phyloP scores from a whole-genome alignment of 2,888 invertebrate genomes.

The Agriopis leucophaearia region DNA sequence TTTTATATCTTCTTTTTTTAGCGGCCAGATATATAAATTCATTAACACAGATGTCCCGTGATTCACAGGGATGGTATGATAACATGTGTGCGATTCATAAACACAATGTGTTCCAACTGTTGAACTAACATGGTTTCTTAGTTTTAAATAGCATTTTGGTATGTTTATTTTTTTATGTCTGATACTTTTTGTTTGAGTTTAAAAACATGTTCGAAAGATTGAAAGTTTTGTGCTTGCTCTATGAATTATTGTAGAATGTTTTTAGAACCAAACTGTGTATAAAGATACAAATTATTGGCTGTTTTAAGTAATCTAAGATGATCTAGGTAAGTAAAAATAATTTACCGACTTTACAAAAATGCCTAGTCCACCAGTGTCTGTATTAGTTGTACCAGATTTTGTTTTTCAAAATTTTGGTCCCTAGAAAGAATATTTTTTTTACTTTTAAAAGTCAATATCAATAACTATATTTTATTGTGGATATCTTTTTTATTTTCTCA shows the following conservation, averaged over 20 bases:
- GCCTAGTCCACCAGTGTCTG: background rate
- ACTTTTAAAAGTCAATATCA: background rate
- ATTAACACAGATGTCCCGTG: slow-evolving; percentile 62
- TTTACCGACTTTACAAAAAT: background rate
- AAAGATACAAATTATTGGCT: background rate
- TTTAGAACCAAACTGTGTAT: background rate
- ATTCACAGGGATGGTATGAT: slow-evolving; percentile 60
- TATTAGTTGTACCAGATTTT: background rate
- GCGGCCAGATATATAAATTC: slow-evolving; percentile 24
- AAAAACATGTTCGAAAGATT: slow-evolving; percentile 23
- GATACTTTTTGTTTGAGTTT: slow-evolving; percentile 31
- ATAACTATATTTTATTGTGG: background rate
- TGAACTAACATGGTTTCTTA: slow-evolving; percentile 42
- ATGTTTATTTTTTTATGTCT: slow-evolving; percentile 61
- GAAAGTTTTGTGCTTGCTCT: background rate
- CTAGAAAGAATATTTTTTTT: background rate
- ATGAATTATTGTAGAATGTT: background rate
- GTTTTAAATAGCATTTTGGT: slow-evolving; percentile 60
- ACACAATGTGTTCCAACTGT: slow-evolving; percentile 54
- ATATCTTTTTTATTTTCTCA: background rate
- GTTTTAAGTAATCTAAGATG: background rate
- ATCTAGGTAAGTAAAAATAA: background rate
- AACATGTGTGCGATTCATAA: slow-evolving; percentile 63
- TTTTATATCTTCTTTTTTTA: slow-evolving; percentile 29
- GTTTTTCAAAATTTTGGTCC: background rate